A percentile compares a stretch with the other conserved stretches of the same genome.
phyloP scores from a whole-genome alignment of 2,113 vertebrate genomes.

The Myotis brandtii region DNA sequence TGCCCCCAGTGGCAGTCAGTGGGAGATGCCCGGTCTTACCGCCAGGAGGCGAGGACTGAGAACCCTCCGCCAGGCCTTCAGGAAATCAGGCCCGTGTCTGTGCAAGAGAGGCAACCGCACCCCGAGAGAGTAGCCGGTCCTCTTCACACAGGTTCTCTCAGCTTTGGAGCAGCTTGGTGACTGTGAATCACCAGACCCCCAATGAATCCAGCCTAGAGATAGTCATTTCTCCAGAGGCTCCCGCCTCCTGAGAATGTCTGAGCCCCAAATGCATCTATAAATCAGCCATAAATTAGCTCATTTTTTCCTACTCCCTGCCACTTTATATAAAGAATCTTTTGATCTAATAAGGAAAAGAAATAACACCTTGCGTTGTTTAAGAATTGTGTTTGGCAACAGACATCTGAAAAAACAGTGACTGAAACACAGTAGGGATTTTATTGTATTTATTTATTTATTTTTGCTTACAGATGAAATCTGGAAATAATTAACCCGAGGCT shows the following conservation, averaged over 20 bases:
- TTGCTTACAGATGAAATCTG: not conserved
- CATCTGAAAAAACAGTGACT: not conserved
- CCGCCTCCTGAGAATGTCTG: not conserved
- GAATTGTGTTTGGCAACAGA: not conserved
- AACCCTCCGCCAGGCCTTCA: not conserved
- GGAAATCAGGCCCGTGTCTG: not conserved
- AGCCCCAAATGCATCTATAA: not conserved
- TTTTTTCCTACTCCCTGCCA: not conserved
- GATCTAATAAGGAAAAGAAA: constrained; percentile 4
- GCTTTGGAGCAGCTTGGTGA: not conserved
- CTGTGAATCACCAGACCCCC: not conserved
- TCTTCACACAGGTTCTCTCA: not conserved
- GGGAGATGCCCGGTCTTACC: not conserved
- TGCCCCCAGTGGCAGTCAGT: not conserved
- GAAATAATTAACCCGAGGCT: not conserved
- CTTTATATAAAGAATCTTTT: constrained; percentile 9
- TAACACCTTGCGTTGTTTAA: not conserved
- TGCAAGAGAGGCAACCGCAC: not conserved
- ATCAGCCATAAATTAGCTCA: not conserved
- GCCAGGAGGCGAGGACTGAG: not conserved
- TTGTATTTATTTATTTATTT: not conserved
- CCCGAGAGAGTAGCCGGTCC: fast-evolving
- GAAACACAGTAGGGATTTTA: not conserved
- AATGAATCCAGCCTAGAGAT: not conserved
- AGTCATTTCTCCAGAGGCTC: not conserved